These are phyloP conservation scores for Phyto melanocephala DNA, from an alignment of 2,888 invertebrate genomes.

Conservation along the genomic window DNA sequence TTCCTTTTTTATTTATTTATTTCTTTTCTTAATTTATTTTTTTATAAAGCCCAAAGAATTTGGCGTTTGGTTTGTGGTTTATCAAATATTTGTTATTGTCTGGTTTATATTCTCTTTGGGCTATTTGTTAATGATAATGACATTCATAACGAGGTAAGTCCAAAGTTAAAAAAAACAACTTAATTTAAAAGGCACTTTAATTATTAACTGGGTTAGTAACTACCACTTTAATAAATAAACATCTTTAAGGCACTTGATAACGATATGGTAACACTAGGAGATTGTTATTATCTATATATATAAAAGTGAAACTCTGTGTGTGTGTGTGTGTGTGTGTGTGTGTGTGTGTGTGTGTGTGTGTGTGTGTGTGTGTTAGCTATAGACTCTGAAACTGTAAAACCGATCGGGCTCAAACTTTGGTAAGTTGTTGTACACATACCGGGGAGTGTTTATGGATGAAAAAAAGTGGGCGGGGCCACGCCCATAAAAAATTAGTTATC, in stretches of 20 bases:
- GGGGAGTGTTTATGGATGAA: no score
- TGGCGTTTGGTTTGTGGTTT: constrained; percentile 84
- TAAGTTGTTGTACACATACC: no score
- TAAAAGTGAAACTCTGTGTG: not conserved
- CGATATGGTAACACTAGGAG: not conserved
- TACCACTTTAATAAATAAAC: not conserved
- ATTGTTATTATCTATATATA: not conserved
- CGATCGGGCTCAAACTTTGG: no score
- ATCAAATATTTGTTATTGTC: constrained; percentile 89
- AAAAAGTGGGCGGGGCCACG: no score
- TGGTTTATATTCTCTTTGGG: constrained; percentile 96
- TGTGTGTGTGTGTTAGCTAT: no score
- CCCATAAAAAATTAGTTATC: no score
- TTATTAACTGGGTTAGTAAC: not conserved
- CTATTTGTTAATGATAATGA: constrained; percentile 93
- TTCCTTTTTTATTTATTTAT: not conserved
- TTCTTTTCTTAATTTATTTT: not conserved
- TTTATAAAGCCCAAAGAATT: constrained; percentile 76
- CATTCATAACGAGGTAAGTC: constrained; percentile 85
- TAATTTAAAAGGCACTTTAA: not conserved
- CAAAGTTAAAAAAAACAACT: not conserved
- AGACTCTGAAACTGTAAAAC: no score
- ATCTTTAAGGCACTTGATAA: not conserved
- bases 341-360: no score
- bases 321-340: no score